A percentile compares a stretch with the other conserved stretches of the same genome.
These are phyloP conservation scores for Protobothrops mucrosquamatus DNA, from an alignment of 2,113 vertebrate genomes.

Conservation along the genomic window DNA sequence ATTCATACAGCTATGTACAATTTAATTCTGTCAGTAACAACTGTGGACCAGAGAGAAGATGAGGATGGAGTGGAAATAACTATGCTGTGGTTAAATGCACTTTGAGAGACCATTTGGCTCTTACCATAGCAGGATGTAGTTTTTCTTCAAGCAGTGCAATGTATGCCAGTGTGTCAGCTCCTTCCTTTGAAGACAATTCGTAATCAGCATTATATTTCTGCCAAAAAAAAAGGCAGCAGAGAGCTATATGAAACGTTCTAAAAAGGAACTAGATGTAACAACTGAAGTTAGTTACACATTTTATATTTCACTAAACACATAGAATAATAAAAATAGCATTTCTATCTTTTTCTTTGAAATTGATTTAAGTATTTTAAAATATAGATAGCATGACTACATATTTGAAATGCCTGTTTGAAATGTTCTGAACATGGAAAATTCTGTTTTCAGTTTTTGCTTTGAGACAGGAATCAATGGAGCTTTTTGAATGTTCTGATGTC, in stretches of 20 bases:
- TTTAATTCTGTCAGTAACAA: neutral
- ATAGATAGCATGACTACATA: neutral
- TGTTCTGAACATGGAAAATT: neutral
- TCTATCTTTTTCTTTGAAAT: neutral
- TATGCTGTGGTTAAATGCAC: neutral
- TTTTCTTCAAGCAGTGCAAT: slow-evolving; percentile 95
- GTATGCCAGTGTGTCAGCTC: slow-evolving; percentile 95
- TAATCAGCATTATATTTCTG: slow-evolving; percentile 96
- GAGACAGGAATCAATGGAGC: neutral
- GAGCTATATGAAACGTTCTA: neutral
- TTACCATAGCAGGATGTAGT: slow-evolving; percentile 87
- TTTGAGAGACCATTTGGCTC: slow-evolving; percentile 12
- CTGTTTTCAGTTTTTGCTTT: neutral
- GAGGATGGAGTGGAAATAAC: neutral
- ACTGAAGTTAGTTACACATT: neutral
- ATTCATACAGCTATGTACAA: neutral
- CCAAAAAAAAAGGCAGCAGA: neutral
- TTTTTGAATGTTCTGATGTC: neutral
- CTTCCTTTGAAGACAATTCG: slow-evolving; percentile 89
- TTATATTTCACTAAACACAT: neutral
- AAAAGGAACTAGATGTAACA: neutral
- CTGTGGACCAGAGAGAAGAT: neutral
- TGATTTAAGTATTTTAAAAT: neutral
- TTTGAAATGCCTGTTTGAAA: neutral
- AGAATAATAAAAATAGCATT: neutral